Evolutionary conservation across 2,797 vertebrate genomes (phyloP).

Genomic region (Sebastes iracundus): DNA sequence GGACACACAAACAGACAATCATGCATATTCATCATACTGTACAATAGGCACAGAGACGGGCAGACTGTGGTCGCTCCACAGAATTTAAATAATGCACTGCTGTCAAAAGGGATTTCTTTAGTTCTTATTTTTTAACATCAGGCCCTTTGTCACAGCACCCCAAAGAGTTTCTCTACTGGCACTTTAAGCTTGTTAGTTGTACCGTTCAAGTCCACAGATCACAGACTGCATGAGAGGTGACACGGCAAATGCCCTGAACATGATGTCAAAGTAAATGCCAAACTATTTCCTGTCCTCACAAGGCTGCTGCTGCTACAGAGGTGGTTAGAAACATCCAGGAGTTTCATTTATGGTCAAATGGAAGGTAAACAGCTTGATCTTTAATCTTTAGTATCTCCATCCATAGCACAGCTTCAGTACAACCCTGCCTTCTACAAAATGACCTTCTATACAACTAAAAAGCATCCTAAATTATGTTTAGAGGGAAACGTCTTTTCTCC

Average conservation of each 20-base stretch:
- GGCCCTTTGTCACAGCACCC: constrained; percentile 5
- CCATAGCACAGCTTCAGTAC: too few species aligned
- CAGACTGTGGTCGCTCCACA: neutral
- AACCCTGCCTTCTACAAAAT: too few species aligned
- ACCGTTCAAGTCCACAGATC: constrained; percentile 4
- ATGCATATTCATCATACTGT: constrained; percentile 17
- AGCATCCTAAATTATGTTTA: neutral
- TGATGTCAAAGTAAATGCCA: constrained; percentile 25
- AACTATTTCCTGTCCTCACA: neutral
- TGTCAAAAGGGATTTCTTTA: constrained; percentile 7
- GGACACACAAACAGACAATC: neutral
- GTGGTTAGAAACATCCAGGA: neutral
- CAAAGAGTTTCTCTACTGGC: neutral
- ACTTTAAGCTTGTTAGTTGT: constrained; percentile 12
- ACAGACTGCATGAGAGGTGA: constrained; percentile 12
- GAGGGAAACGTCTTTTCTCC: neutral
- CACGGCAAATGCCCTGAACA: constrained; percentile 19
- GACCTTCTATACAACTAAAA: neutral
- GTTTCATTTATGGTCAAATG: neutral
- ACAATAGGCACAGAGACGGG: neutral
- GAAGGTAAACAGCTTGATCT: neutral
- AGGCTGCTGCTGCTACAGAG: neutral
- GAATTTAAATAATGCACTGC: constrained; percentile 11
- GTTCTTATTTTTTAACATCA: neutral
- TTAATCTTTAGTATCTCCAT: neutral